Evolutionary conservation across 1,140 invertebrate species (phyloP), one percentile per base, ranked within the genome.

Genomic region (Cydia strobilella): DNA sequence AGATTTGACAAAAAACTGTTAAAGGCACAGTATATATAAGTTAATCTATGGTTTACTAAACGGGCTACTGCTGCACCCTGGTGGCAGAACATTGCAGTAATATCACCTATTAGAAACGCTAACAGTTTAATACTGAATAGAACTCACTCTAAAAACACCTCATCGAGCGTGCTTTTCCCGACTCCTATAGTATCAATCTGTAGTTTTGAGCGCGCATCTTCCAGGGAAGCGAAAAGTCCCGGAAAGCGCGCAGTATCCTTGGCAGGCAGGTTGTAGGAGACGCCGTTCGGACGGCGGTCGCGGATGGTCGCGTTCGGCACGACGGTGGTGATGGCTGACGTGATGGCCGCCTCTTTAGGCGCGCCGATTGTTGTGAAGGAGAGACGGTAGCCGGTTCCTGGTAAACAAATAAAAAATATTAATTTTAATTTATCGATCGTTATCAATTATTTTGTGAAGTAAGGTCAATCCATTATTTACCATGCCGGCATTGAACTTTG

Each of bases 141-240:
- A 2, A 86, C 93, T 91, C 90, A 97, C 96, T 95, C 96, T 18
- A 98, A 85, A 85, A 98, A 98, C 10, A 98, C 97, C 92, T 98
- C 96, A 86, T 98, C 97, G 82, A 98, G 94, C 0, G 97, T 97
- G 9, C 97, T 97, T 2, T 97, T 94, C 0, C 96, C 96, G 0
- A 97, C 95, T 1, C 97, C 97, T 78, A 97, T 96, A 25, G 95
- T 96, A 23, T 94, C 92, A 63, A 98, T 95, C 0, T 95, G 95
- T 6, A 97, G 86, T 39, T 94, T 81, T 0, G 88, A 83, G 76
- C 94, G 94, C 9, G 94, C 88, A 0, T 80, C 75, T 83, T 98
- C 96, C 23, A 98, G 82, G 15, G 94, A 87, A 18, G 93, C 89
- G 82, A 98, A 95, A 62, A 97, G 90, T 62, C 91, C 85, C 2